Evolutionary conservation across 64 coral and sea anemone species (phyloP), one percentile per base, ranked within the genome.

Genomic region (Montipora sp.): DNA sequence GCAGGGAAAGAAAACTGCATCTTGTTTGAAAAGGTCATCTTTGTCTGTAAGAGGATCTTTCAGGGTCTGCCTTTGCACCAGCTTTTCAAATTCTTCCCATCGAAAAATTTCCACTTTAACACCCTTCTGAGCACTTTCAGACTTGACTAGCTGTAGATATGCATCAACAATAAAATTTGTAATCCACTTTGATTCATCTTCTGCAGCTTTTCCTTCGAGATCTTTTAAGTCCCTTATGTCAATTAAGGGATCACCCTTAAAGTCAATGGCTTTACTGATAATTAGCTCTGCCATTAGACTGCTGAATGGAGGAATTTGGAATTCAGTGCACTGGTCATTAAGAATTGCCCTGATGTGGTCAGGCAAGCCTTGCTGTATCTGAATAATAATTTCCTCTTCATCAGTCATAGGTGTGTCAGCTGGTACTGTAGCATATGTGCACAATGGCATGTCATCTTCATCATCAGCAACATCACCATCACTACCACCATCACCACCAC

Each of bases 301-400:
- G 3, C 24, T 27, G 45, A 16, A 78, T 13, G 46, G 46, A 50
- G 76, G 76, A 16, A 78, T 3, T 50, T 78, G 76, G 45, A 78
- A 78, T 78, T 49, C 46, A 50, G 76, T 15, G 76, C 76, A 77
- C 1, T 76, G 74, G 74, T 77, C 15, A 77, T 77, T 77, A 77
- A 77, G 43, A 47, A 77, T 2, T 45, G 43, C 77, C 15, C 10
- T 79, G 77, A 79, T 79, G 48, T 57, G 2, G 10, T 59, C 1
- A 24, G 78, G 78, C 51, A 80, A 80, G 5, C 78, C 78, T 59
- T 24, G 19, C 51, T 80, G 19, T 3, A 80, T 51, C 14, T 79
- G 47, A 5, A 79, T 19, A 51, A 51, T 53, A 4, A 13, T 51
- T 24, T 24, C 23, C 8, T 79, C 48, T 53, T 59, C 20, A 10